Base-by-base conservation (phyloP, 2,797 vertebrate genomes). In the Alcedo atthis region DNA sequence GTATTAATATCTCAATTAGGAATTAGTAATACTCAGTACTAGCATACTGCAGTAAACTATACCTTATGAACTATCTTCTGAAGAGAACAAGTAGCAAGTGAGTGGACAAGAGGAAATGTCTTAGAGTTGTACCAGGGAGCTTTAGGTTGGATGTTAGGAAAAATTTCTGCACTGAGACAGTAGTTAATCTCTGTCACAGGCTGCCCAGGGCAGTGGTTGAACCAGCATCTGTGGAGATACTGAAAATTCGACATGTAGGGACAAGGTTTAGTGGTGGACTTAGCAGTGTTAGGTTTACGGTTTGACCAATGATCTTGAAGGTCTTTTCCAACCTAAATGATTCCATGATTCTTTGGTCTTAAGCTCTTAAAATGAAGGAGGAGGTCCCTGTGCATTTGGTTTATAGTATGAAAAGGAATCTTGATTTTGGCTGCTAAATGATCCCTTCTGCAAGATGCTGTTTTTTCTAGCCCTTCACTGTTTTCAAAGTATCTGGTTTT, bases 1-100 rank as follows among this genome's bases (percentile, higher is more conserved):
- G n/a, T 75, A 62, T 46, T 46, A 68, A 81, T 51, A 63, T 35
- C 37, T 4, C 20, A 30, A 7, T 46, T 53, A 25, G 30, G 33
- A 73, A 68, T 68, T 30, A 30, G 12, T 67, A 26, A 30, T 48
- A 32, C 33, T 85, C 10, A 30, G 16, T 71, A 25, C 12, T 62
- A 33, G 25, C 42, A 15, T 22, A 30, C 7, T 51, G 8, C 40
- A 35, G 28, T 64, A 59, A 54, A 54, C 25, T 51, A 46, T 6
- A 25, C 26, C 16, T 15, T 40, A 13, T 13, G 15, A 4, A 22
- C 12, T 20, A 19, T 1, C 1, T 74, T 74, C 33, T 1, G 2
- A 26, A 49, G 48, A 9, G 25, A 49, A 49, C 48, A 25, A 21
- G 10, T 43, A 76, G 24, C 7, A 69, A 51, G 17, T 24, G 25